Percentiles rank a stretch among this genome's conserved stretches.
These are phyloP conservation scores for Hydrocynus forskahlii DNA, from an alignment of 2,797 vertebrate genomes.

Conservation along the genomic window DNA sequence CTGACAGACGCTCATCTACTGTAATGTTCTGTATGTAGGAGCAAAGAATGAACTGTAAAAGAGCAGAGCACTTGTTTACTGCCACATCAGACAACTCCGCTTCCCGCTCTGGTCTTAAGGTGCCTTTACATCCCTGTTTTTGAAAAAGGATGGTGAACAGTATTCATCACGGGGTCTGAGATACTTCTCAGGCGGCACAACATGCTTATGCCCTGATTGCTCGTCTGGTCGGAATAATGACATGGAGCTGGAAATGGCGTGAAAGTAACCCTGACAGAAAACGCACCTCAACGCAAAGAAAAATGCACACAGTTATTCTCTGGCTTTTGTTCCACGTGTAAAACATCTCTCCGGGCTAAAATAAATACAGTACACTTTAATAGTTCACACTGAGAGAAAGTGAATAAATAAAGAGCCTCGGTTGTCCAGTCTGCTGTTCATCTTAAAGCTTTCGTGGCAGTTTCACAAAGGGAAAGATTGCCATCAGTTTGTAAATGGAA, in stretches of 20 bases:
- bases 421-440: constrained; percentile 15
- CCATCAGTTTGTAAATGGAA: constrained; percentile 7
- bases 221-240: constrained; percentile 20
- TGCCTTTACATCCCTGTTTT: constrained; percentile 30
- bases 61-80: constrained; percentile 28
- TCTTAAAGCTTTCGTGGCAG: constrained; percentile 56
- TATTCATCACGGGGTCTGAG: constrained; percentile 24
- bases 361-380: constrained; percentile 61
- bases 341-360: constrained; percentile 53
- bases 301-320: constrained; percentile 29
- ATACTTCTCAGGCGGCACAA: constrained; percentile 8
- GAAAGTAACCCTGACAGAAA: constrained; percentile 12
- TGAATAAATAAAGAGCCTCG: constrained; percentile 62
- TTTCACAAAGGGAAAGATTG: constrained; percentile 26
- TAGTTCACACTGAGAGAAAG: constrained; percentile 50
- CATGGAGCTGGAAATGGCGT: not conserved
- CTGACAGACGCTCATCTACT: constrained; percentile 57
- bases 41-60: not conserved
- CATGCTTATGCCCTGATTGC: not conserved
- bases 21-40: constrained; percentile 36
- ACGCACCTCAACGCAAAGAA: constrained; percentile 16
- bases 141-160: constrained; percentile 22
- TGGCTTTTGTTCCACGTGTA: constrained; percentile 55
- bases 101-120: not conserved
- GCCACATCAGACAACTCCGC: constrained; percentile 1